phyloP scores from a whole-genome alignment of 2,888 invertebrate genomes.

The Gryllus longicercus region DNA sequence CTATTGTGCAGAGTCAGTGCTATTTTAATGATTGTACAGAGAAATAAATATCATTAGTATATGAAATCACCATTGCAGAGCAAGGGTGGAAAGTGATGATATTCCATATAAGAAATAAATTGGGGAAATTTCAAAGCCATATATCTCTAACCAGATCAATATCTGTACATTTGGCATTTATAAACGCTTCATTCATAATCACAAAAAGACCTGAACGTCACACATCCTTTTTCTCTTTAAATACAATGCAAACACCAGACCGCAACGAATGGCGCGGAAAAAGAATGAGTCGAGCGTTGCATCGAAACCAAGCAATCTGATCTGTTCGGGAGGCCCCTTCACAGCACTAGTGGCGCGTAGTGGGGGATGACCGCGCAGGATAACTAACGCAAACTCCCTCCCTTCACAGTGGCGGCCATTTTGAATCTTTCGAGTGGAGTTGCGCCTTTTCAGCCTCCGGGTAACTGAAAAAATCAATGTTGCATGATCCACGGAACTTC shows the following conservation, averaged over 20 bases:
- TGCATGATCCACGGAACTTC: too few relatives aligned
- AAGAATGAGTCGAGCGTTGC: background rate
- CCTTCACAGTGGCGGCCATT: background rate
- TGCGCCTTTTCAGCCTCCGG: too few relatives aligned
- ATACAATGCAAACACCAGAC: background rate
- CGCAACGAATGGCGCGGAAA: background rate
- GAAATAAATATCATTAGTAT: background rate
- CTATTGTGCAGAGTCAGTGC: too few relatives aligned
- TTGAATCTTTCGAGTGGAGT: background rate
- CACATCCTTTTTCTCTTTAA: background rate
- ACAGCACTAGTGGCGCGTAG: background rate
- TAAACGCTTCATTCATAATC: background rate
- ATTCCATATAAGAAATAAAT: background rate
- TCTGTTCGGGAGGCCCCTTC: background rate
- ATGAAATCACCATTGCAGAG: background rate
- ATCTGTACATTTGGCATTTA: slow-evolving; percentile 11
- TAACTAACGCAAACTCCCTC: background rate
- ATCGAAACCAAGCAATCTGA: background rate
- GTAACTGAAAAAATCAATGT: too few relatives aligned
- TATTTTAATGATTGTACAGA: background rate
- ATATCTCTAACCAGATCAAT: background rate
- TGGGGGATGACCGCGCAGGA: background rate
- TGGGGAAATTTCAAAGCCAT: background rate
- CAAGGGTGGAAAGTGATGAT: background rate
- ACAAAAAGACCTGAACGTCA: background rate